phyloP scores from a whole-genome alignment of 1,140 invertebrate genomes.

The Lithobius niger region DNA sequence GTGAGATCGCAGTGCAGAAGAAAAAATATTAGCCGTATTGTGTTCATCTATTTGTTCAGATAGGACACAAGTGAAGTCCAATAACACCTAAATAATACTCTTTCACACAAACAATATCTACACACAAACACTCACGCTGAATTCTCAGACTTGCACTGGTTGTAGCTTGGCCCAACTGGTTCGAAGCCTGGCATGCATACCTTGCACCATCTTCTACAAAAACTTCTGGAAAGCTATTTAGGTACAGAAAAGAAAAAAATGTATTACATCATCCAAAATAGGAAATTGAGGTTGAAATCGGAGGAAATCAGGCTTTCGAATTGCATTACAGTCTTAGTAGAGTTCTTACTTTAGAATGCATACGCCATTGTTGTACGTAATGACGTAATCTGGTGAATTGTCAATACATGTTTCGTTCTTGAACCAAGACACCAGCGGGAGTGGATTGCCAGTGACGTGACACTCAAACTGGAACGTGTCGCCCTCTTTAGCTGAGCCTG shows the following conservation, averaged over 20 bases:
- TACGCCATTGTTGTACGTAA: slow-evolving; percentile 35
- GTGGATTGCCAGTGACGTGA: slow-evolving; percentile 39
- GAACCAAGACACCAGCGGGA: slow-evolving; percentile 64
- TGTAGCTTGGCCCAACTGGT: slow-evolving; percentile 37
- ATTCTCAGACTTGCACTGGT: slow-evolving; percentile 35
- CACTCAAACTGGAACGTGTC: slow-evolving; percentile 44
- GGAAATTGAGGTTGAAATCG: not conserved
- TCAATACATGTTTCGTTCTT: slow-evolving; percentile 59
- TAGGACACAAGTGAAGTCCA: too few species aligned
- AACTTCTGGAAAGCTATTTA: slow-evolving; percentile 41
- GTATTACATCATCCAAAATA: not conserved
- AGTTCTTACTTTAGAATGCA: slow-evolving; percentile 21
- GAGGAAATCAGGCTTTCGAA: not conserved
- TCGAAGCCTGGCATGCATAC: slow-evolving; percentile 41
- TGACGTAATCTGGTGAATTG: slow-evolving; percentile 51
- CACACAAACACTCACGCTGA: slow-evolving; percentile 28
- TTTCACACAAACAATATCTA: not conserved
- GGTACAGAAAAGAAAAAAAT: slow-evolving; percentile 6
- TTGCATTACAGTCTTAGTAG: not conserved
- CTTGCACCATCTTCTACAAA: slow-evolving; percentile 43
- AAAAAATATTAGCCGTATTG: too few species aligned
- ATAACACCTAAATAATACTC: not conserved
- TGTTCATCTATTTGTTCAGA: too few species aligned
- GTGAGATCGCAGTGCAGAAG: too few species aligned
- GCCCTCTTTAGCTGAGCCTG: slow-evolving; percentile 48